A percentile compares a stretch with the other conserved stretches of the same genome.
Evolutionary conservation across 2,113 vertebrate genomes (phyloP).

Genomic region (Aegithalos caudatus): DNA sequence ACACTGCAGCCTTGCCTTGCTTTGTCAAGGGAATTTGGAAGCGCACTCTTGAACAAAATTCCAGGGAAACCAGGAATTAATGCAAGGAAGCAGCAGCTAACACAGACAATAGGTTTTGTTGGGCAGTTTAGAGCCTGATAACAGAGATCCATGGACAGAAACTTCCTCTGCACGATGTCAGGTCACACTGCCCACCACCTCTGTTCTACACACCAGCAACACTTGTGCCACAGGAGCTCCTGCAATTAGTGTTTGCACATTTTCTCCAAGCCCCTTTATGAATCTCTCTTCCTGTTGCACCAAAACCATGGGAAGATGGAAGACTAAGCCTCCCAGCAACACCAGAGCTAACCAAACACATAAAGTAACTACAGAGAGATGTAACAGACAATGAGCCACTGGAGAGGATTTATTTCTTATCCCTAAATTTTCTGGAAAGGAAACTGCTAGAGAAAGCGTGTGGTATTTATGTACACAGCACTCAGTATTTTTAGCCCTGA

Average conservation of each 20-base stretch:
- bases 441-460: not conserved
- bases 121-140: not conserved
- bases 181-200: not conserved
- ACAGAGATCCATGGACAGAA: not conserved
- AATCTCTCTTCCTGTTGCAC: not conserved
- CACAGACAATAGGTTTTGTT: not conserved
- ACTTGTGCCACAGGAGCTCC: not conserved
- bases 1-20: not conserved
- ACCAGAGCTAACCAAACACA: not conserved
- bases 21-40: not conserved
- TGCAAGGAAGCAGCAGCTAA: not conserved
- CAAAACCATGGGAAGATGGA: not conserved
- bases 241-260: not conserved
- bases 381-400: not conserved
- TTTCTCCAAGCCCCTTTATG: not conserved
- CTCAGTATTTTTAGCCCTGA: not conserved
- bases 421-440: not conserved
- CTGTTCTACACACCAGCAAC: not conserved
- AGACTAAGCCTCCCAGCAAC: not conserved
- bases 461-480: not conserved
- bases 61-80: not conserved
- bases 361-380: not conserved
- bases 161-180: not conserved
- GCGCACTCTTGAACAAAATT: not conserved
- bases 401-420: slow-evolving; percentile 15